Evolutionary conservation across 1,140 invertebrate genomes (phyloP).

Genomic region (Arctopsyche grandis): DNA sequence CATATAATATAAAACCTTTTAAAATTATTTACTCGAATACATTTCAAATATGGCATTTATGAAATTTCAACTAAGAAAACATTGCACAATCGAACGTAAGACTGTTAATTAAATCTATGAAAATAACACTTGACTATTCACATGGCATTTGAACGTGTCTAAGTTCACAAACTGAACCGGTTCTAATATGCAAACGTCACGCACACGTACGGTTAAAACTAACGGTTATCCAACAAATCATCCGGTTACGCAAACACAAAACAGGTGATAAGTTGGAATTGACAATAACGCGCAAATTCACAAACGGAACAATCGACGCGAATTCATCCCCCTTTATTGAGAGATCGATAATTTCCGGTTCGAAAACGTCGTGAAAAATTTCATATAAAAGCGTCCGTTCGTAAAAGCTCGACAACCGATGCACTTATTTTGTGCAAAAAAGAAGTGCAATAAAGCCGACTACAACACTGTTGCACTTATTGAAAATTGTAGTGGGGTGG

Average conservation of each 20-base stretch:
- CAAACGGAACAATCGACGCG: not conserved
- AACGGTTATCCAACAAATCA: not conserved
- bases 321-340: too few species aligned
- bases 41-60: too few species aligned
- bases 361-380: too few species aligned
- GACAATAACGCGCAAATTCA: not conserved
- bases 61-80: too few species aligned
- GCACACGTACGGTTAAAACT: not conserved
- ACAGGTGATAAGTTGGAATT: not conserved
- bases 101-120: not conserved
- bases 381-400: not conserved
- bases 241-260: not conserved
- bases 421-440: not conserved
- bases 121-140: constrained; percentile 25
- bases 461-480: constrained; percentile 19
- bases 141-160: constrained; percentile 1
- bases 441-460: constrained; percentile 29
- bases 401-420: not conserved
- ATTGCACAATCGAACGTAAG: not conserved
- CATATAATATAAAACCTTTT: too few species aligned
- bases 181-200: not conserved
- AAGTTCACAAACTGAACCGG: constrained; percentile 13
- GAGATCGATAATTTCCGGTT: too few species aligned
- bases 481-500: constrained; percentile 27
- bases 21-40: too few species aligned